Evolutionary conservation across 2,797 vertebrate genomes (phyloP), one percentile per base, ranked within the genome.

Genomic region (Sebastes ruberrimus): DNA sequence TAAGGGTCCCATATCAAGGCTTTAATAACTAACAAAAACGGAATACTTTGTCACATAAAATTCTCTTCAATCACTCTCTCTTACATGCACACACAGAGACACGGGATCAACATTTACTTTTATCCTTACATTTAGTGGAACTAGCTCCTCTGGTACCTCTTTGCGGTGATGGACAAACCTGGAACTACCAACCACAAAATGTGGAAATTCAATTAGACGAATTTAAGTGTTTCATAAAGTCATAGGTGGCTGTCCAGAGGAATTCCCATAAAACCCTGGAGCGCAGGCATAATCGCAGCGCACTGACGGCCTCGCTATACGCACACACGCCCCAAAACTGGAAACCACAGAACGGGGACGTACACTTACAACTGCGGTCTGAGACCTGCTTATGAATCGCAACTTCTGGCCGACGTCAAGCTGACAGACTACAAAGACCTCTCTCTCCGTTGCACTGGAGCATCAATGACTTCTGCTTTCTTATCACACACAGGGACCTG

Each of bases 171-270:
- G 91, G 91, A 92, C 88, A 91, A 95, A 94, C 90, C 91, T 88
- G 75, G 75, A 90, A 89, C 90, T 93, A 90, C 92, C 67, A 82
- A 93, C 94, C 94, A 89, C 93, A 88, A 95, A 94, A 95, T 92
- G 91, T 96, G 95, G 95, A 96, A 97, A 96, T 95, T 95, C 95
- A 96, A 96, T 96, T 95, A 96, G 85, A 94, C 38, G 67, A 91
- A 94, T 93, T 95, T 93, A 95, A 96, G 94, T 94, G 95, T 95
- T 96, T 96, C 94, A 96, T 96, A 96, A 97, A 96, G 91, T 94
- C 89, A 94, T 94, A 95, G 94, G 93, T 95, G 93, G 94, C 93
- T 93, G 85, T 94, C 93, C 94, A 94, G 88, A 95, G 94, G 95
- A 96, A 96, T 95, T 93, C 95, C 89, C 84, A 93, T 96, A 95